Conservation (phyloP, 1,140 invertebrate species). For the Grapholita molesta region DNA sequence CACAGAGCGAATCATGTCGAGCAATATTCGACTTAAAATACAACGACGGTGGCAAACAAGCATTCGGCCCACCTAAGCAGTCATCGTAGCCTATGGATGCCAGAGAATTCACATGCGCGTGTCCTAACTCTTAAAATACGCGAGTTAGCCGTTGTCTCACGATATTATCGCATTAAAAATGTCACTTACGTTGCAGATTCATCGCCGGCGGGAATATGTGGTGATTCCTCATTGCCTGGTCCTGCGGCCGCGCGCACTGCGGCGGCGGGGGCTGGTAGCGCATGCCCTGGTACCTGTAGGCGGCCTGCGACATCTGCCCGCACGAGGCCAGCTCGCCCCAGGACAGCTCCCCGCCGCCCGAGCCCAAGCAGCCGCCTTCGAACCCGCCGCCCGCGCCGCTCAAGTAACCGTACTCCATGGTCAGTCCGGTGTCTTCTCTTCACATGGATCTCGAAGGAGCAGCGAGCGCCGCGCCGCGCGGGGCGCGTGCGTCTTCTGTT, state of each 20-base stretch:
- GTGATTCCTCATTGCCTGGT: constrained; percentile 68
- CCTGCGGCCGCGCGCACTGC: constrained; percentile 70
- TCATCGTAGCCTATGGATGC: too few species aligned
- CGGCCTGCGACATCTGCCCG: constrained; percentile 90
- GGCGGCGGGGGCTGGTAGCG: constrained; percentile 71
- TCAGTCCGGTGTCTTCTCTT: neutral
- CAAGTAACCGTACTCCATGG: constrained; percentile 77
- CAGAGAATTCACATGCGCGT: too few species aligned
- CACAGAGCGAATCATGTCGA: too few species aligned
- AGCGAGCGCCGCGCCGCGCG: constrained; percentile 52
- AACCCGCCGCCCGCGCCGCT: constrained; percentile 70
- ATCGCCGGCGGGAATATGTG: constrained; percentile 76
- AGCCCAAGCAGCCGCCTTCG: constrained; percentile 61
- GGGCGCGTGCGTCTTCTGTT: constrained; percentile 48
- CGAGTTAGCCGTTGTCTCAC: neutral
- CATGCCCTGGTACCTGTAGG: constrained; percentile 83
- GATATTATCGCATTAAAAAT: neutral
- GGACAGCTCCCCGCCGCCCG: constrained; percentile 72
- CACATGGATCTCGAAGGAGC: neutral
- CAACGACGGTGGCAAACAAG: too few species aligned
- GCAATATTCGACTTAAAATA: too few species aligned
- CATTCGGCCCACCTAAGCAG: too few species aligned
- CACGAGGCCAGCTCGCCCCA: constrained; percentile 92
- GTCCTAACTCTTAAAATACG: too few species aligned
- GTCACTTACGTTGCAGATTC: constrained; percentile 78